Conservation (phyloP, 2,888 invertebrate genomes). For the Zhuqinia jingwanae region DNA sequence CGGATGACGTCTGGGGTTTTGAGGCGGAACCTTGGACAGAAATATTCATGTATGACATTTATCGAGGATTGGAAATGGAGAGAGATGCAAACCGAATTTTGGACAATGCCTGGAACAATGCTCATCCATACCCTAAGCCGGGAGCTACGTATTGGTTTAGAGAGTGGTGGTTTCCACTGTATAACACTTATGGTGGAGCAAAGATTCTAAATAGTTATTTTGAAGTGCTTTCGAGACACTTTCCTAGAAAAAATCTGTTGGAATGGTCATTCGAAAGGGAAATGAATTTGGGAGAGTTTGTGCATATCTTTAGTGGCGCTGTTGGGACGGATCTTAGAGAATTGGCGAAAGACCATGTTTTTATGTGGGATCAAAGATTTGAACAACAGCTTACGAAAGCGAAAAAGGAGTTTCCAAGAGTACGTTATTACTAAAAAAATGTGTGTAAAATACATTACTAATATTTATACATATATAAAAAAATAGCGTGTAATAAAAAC, state of each 20-base stretch:
- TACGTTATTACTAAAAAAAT: not conserved
- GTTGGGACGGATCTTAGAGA: constrained; percentile 51
- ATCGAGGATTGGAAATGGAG: constrained; percentile 31
- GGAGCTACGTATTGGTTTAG: constrained; percentile 57
- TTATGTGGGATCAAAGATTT: constrained; percentile 56
- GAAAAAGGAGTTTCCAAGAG: constrained; percentile 57
- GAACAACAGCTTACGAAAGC: constrained; percentile 61
- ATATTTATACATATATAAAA: too few species aligned
- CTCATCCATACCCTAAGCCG: not conserved
- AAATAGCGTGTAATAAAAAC: too few species aligned
- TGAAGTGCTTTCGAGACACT: constrained; percentile 63
- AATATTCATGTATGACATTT: constrained; percentile 65
- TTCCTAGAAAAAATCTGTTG: constrained; percentile 60
- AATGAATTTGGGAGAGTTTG: constrained; percentile 73
- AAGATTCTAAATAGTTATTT: constrained; percentile 64
- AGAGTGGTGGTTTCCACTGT: constrained; percentile 68
- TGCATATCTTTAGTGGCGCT: constrained; percentile 74
- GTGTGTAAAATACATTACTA: too few species aligned
- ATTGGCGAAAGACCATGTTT: constrained; percentile 50
- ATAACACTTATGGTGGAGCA: constrained; percentile 50
- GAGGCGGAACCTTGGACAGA: constrained; percentile 53
- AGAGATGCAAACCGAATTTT: constrained; percentile 32
- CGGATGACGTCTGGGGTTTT: constrained; percentile 67
- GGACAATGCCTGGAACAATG: constrained; percentile 44
- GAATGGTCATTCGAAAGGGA: constrained; percentile 45